Conservation (phyloP, 23 tunicate species). For the Clavelina lepadiformis region DNA sequence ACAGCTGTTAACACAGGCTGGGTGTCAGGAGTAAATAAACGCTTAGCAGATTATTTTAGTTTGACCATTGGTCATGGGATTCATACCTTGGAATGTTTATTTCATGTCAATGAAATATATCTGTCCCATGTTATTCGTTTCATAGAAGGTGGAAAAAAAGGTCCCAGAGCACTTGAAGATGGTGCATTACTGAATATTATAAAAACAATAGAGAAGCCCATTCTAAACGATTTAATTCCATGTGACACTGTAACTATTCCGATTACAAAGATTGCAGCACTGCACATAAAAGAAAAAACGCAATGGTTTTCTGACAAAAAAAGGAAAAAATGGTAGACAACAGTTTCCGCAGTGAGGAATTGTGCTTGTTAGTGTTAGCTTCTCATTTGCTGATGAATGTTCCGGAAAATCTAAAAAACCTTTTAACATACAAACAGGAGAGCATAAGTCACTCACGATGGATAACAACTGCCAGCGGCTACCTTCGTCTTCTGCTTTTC, state of each 20-base stretch:
- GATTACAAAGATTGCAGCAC: not conserved
- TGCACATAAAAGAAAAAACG: constrained; percentile 6
- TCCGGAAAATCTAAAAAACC: no score
- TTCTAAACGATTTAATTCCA: not conserved
- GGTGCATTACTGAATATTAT: constrained; percentile 8
- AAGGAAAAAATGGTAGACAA: no score
- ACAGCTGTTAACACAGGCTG: constrained; percentile 11
- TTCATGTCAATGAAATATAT: constrained; percentile 17
- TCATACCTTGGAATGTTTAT: constrained; percentile 14
- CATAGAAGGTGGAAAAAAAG: constrained; percentile 17
- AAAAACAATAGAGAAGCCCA: constrained; percentile 6
- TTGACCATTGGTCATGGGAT: constrained; percentile 2
- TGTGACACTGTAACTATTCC: not conserved
- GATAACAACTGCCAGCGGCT: no score
- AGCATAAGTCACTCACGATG: no score
- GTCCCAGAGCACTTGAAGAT: constrained; percentile 13
- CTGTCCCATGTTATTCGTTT: constrained; percentile 3
- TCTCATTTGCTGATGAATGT: no score
- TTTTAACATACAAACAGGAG: no score
- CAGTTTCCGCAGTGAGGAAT: no score
- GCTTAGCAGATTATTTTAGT: not conserved
- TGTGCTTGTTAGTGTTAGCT: no score
- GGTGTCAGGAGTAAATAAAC: constrained; percentile 13
- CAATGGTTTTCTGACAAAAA: constrained; percentile 13
- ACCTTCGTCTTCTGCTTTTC: no score